Base-by-base conservation (phyloP, 2,113 vertebrate genomes). In the Microtus pennsylvanicus region DNA sequence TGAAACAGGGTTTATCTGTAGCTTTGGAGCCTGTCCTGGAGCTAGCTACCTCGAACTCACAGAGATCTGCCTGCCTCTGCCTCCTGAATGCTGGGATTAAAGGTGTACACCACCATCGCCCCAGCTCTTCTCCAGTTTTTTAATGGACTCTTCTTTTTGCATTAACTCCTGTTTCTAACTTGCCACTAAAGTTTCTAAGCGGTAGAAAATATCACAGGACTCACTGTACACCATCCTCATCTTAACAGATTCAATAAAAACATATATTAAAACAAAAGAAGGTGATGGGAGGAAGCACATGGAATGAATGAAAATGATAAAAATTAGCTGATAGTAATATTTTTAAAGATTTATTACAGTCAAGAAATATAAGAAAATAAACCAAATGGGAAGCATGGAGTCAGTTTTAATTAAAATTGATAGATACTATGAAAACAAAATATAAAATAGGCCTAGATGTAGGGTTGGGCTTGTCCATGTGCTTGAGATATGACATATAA, bases 321-420 rank as follows among this genome's bases (percentile, higher is more conserved):
- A 78, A 47, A 69, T 92, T 0, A 93, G 82, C 21, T 75, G 14
- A 52, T 16, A 72, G 61, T 92, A 63, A 1, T 74, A 35, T 75
- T 72, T 90, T 85, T n/a, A 52, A 95, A 90, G 35, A 38, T 82
- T 61, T 87, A 93, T 87, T 92, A 58, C 22, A 87, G 67, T 17
- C 22, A 74, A 93, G 19, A 52, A 90, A 69, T 47, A 67, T 3
- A 38, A 55, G 61, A 17, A 76, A 96, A 91, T 74, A 77, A 85
- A 83, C 89, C 45, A 81, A 93, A 55, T 1, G 12, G 61, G 83
- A 83, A 90, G 42, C 16, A 70, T 45, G 26, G 47, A 83, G 7
- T 75, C 11, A 67, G 52, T 11, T 83, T 55, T 81, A 94, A 92
- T 5, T 3, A 82, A 86, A 91, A 12, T 26, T 82, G 92, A 94